phyloP scores from a whole-genome alignment of 2,888 invertebrate species.

The Carpatolechia fugitivella region DNA sequence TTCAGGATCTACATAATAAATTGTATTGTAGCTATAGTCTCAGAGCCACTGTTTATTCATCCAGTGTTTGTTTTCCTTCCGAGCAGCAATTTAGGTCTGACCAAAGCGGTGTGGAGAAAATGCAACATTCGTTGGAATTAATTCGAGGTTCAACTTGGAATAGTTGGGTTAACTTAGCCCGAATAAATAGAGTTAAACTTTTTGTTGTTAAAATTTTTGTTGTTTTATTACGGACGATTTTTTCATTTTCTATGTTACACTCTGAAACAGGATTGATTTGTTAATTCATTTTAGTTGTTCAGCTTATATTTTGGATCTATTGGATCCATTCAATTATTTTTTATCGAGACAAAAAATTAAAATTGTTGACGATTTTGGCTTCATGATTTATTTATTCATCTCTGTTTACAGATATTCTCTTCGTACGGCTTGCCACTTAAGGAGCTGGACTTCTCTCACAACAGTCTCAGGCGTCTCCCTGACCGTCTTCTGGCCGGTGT shows the following conservation, averaged over 20 bases:
- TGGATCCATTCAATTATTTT: no score
- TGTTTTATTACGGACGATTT: background rate
- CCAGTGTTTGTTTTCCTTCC: constrained; percentile 5
- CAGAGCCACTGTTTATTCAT: constrained; percentile 12
- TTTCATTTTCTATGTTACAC: background rate
- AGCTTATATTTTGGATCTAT: no score
- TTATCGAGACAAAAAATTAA: no score
- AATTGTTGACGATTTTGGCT: no score
- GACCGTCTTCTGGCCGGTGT: constrained; percentile 86
- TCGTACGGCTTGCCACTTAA: constrained; percentile 85
- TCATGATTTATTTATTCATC: no score
- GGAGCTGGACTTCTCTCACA: constrained; percentile 89
- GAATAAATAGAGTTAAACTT: background rate
- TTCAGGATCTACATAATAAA: constrained; percentile 15
- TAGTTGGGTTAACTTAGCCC: background rate
- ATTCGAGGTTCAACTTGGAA: background rate
- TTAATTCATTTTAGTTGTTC: no score
- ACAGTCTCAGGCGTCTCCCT: constrained; percentile 87
- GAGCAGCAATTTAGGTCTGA: background rate
- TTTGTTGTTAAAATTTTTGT: background rate
- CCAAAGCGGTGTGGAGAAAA: background rate
- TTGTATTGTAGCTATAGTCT: constrained; percentile 14
- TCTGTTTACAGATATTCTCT: constrained; percentile 80
- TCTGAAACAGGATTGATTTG: no score
- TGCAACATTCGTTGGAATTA: background rate